A percentile compares a stretch with the other conserved stretches of the same genome.
Evolutionary conservation across 2,888 invertebrate species (phyloP).

Genomic region (Silvanus unidentatus): DNA sequence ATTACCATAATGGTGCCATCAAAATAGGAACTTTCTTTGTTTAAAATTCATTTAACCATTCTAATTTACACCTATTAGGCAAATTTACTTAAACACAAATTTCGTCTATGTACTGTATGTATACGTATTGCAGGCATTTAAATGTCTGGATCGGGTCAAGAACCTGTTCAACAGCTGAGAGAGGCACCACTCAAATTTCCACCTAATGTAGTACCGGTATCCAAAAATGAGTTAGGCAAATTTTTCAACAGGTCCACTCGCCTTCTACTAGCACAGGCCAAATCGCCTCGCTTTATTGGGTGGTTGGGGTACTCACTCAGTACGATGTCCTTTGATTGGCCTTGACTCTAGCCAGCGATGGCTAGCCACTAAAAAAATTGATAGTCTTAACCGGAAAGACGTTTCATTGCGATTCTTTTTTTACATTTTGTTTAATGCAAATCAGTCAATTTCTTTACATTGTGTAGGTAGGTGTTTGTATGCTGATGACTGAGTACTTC

Average conservation of each 20-base stretch:
- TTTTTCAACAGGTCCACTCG: too few relatives aligned
- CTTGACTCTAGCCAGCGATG: not conserved
- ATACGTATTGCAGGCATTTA: slow-evolving; percentile 11
- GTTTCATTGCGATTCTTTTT: too few relatives aligned
- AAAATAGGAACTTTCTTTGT: not conserved
- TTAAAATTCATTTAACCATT: slow-evolving; percentile 11
- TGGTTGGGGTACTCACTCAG: too few relatives aligned
- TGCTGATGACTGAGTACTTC: too few relatives aligned
- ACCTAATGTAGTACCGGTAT: too few relatives aligned
- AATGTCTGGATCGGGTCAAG: slow-evolving; percentile 19
- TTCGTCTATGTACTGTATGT: not conserved
- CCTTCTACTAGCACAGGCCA: too few relatives aligned
- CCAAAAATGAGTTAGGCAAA: not conserved
- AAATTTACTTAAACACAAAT: not conserved
- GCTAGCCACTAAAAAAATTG: too few relatives aligned
- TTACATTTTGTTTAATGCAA: too few relatives aligned
- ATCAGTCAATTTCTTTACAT: too few relatives aligned
- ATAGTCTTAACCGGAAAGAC: too few relatives aligned
- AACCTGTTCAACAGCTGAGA: slow-evolving; percentile 16
- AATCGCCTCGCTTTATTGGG: not conserved
- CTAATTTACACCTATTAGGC: slow-evolving; percentile 17
- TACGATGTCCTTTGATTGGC: slow-evolving; percentile 2
- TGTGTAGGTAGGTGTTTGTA: too few relatives aligned
- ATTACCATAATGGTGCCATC: too few relatives aligned
- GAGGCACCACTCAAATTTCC: slow-evolving; percentile 1